phyloP scores from a whole-genome alignment of 2,888 invertebrate genomes.

The Thecophora atra region DNA sequence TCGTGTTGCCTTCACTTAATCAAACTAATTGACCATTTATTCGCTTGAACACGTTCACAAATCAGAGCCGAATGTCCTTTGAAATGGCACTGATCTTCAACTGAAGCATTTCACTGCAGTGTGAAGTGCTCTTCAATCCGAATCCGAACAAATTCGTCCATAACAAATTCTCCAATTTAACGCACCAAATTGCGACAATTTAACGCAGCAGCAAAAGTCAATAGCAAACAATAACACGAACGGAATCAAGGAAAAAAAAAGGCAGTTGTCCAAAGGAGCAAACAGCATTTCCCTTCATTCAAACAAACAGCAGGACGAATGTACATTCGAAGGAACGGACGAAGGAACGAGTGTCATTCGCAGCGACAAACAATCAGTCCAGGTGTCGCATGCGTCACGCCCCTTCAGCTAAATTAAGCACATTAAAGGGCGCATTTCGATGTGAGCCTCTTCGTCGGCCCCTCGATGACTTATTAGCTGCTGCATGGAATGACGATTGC shows the following conservation, averaged over 20 bases:
- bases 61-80: neutral
- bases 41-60: conserved; percentile 33
- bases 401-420: conserved; percentile 46
- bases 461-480: conserved; percentile 32
- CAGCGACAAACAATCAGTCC: conserved; percentile 59
- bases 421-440: conserved; percentile 31
- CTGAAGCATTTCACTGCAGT: conserved; percentile 25
- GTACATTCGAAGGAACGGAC: neutral
- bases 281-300: conserved; percentile 1
- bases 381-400: conserved; percentile 64
- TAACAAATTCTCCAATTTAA: conserved; percentile 65
- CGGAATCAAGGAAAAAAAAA: neutral
- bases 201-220: conserved; percentile 35
- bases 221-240: conserved; percentile 7
- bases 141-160: conserved; percentile 38
- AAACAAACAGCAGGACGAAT: conserved; percentile 1
- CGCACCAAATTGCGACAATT: conserved; percentile 66
- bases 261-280: neutral
- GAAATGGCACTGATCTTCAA: neutral
- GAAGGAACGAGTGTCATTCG: conserved; percentile 29
- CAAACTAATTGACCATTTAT: conserved; percentile 37
- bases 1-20: neutral
- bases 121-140: neutral
- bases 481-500: neutral
- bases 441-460: conserved; percentile 15